Evolutionary conservation across 2,113 vertebrate species (phyloP), one percentile per base, ranked within the genome.

Genomic region (Haemorhous mexicanus): DNA sequence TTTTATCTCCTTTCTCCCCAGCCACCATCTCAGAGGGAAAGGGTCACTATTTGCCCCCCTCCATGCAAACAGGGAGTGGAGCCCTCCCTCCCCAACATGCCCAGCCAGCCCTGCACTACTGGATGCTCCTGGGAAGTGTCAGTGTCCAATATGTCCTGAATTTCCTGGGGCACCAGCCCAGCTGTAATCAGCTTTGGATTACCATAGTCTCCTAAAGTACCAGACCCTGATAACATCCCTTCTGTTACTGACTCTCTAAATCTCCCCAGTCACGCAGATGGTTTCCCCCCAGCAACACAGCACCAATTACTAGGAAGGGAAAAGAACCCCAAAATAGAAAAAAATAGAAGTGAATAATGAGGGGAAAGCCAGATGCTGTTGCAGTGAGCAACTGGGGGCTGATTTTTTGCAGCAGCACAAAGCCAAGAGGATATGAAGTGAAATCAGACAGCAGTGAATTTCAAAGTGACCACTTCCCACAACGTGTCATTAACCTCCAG

Each of bases 151-250:
- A 83, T 56, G 64, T 86, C 79, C 82, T 0, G 0, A 49, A 88
- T 90, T 94, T 92, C 82, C 63, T 5, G 1, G 50, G 44, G 70
- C 78, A 62, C 43, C 77, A 84, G 58, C 78, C 74, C 90, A 37
- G 75, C 84, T 74, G 44, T 84, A 91, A 93, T 95, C 93, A 92
- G 78, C 90, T 96, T 94, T 90, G 92, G 93, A 93, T 94, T 95
- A 93, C 76, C 41, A 26, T 3, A 39, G 55, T n/a, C 85, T 90
- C 26, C 79, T 77, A 47, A 90, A 84, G 82, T 4, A 88, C 61
- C 79, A 81, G 92, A 1, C 47, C 28, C 82, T 50, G 76, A 86
- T 90, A 59, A 53, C 72, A 87, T 75, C 92, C 91, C 76, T 77
- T 73, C 90, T 91, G 94, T 88, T 46, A 74, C 68, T 0, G 14